phyloP scores from a whole-genome alignment of 2,888 invertebrate species.

The Apamea anceps region DNA sequence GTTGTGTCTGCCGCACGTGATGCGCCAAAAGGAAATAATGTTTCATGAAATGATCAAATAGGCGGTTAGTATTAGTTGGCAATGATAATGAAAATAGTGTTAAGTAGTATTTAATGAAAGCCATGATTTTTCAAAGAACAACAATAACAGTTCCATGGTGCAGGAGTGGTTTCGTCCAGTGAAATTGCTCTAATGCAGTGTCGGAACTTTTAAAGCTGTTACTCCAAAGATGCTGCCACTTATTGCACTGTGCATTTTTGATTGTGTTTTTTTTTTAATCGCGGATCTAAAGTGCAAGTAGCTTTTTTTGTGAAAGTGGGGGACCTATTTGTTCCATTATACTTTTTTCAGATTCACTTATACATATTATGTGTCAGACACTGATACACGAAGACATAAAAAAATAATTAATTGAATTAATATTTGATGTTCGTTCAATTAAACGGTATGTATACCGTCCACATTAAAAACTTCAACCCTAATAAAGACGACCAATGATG shows the following conservation, averaged over 20 bases:
- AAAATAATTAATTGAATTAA: not conserved
- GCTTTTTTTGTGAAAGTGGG: not conserved
- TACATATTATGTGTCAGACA: not conserved
- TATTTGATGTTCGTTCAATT: not conserved
- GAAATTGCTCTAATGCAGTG: not conserved
- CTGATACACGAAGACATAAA: constrained; percentile 24
- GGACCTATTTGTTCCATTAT: not conserved
- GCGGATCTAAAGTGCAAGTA: not conserved
- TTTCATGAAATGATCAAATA: constrained; percentile 22
- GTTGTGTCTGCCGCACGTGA: constrained; percentile 1
- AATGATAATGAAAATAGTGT: not conserved
- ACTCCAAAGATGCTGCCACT: not conserved
- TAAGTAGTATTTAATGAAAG: constrained; percentile 14
- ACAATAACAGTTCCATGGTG: constrained; percentile 10
- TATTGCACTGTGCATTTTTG: constrained; percentile 16
- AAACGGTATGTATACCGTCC: not conserved
- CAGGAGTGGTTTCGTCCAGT: not conserved
- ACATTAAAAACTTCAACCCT: not conserved
- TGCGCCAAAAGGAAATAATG: constrained; percentile 1
- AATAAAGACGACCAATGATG: not conserved
- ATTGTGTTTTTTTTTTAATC: constrained; percentile 5
- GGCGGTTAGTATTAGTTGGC: not conserved
- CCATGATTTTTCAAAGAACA: constrained; percentile 12
- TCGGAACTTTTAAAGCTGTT: constrained; percentile 13
- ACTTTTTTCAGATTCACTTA: not conserved